Evolutionary conservation across 2,797 vertebrate genomes (phyloP), one percentile per base, ranked within the genome.

Genomic region (Enteromius anoplus): DNA sequence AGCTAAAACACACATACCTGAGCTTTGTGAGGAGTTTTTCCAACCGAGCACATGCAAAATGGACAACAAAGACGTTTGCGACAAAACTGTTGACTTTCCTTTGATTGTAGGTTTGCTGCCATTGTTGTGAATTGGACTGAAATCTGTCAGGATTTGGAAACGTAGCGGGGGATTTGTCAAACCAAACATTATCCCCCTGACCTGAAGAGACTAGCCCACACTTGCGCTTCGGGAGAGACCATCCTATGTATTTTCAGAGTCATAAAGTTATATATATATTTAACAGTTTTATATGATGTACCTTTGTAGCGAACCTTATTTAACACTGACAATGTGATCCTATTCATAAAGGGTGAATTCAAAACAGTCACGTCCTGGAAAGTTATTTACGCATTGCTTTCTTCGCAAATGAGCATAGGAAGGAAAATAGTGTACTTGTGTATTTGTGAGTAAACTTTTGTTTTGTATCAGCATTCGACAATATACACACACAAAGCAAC

Each of bases 221-320:
- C 23, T 66, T 40, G 47, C 51, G 34, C 49, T 34, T 76, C 1
- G 26, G 73, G 49, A 83, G 37, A 82, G 92, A 85, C 89, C 91
- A 91, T 86, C 96, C 96, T 95, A 96, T 97, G 95, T 97, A 96
- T 97, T 97, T 96, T 97, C 94, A 96, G 95, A 96, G 94, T 92
- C 95, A 93, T 96, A 96, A 96, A 96, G 95, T 78, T 78, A 65
- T 78, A 95, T 97, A 96, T 96, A 97, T 96, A 96, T 96, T 97
- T 96, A 96, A 97, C 95, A 96, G 92, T 96, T 97, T 96, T 95
- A 95, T 96, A 96, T 96, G 96, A 95, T 95, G 94, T 96, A 95
- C 95, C 95, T 97, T 96, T 96, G 95, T 96, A 96, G 95, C 95
- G 93, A 96, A 94, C 89, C 90, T 95, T 97, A 96, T 96, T 96